Conservation (phyloP, 2,888 invertebrate genomes). For the Pristionchus arcanus region DNA sequence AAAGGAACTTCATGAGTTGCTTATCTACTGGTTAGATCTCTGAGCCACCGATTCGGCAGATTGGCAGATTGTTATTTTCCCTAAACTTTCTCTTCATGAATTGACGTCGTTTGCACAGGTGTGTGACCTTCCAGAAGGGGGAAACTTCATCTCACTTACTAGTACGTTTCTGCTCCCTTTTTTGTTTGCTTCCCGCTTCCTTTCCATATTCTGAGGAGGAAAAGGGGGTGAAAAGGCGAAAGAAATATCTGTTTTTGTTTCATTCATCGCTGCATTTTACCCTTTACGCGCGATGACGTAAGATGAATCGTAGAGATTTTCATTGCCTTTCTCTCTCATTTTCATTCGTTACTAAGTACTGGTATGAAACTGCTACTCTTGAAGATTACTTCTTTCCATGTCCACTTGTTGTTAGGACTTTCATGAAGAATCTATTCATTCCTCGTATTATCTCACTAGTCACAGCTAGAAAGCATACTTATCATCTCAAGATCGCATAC, state of each 20-base stretch:
- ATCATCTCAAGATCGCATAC: too few species aligned
- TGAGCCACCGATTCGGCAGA: not conserved
- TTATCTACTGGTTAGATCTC: not conserved
- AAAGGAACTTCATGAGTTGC: slow-evolving; percentile 7
- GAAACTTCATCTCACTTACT: not conserved
- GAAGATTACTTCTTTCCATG: not conserved
- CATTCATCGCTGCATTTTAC: not conserved
- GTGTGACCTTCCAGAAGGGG: slow-evolving; percentile 2
- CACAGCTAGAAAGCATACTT: too few species aligned
- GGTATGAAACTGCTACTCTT: not conserved
- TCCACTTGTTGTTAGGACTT: not conserved
- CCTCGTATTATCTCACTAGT: too few species aligned
- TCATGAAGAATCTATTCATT: not conserved
- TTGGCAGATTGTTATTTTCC: not conserved
- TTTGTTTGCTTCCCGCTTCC: not conserved
- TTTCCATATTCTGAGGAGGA: not conserved
- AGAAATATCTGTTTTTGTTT: slow-evolving; percentile 23
- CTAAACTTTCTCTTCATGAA: not conserved
- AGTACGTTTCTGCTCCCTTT: slow-evolving; percentile 30
- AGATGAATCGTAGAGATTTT: not conserved
- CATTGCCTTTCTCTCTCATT: not conserved
- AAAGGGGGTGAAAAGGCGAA: not conserved
- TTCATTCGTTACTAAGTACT: not conserved
- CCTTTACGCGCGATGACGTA: not conserved
- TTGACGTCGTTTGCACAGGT: not conserved